Conservation (phyloP, 2,113 vertebrate species). For the Chrysochloris asiatica region DNA sequence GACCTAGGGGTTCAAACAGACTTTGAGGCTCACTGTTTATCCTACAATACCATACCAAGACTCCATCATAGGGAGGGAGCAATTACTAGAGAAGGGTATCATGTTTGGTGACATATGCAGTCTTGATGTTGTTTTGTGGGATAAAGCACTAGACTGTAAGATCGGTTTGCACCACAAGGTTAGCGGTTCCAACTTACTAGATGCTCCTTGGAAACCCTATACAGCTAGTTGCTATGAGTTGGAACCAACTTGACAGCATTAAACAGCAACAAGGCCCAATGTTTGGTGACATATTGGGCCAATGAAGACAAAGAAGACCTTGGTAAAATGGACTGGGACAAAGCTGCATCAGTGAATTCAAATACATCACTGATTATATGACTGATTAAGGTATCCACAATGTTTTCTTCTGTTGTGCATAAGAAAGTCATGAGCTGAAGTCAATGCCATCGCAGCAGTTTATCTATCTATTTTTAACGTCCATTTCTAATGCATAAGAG, state of each 20-base stretch:
- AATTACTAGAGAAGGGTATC: background rate
- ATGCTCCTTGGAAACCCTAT: no score
- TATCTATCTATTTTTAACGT: background rate
- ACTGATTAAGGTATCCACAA: background rate
- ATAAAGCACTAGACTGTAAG: no score
- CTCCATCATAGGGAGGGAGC: no score
- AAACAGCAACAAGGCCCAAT: no score
- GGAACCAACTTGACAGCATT: no score
- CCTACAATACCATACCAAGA: no score
- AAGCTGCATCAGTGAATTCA: background rate
- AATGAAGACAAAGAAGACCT: background rate
- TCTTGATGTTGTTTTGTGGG: no score
- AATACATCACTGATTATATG: background rate
- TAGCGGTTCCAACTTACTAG: no score
- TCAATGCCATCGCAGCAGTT: background rate
- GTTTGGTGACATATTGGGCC: background rate
- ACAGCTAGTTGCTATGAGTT: no score
- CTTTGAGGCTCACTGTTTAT: no score
- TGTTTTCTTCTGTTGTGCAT: background rate
- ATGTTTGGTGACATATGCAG: background rate
- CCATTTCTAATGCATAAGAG: background rate
- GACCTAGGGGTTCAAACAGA: no score
- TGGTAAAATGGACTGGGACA: background rate
- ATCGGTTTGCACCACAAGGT: no score
- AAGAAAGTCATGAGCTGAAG: background rate